phyloP scores from a whole-genome alignment of 2,888 invertebrate species.

The Helleia helle region DNA sequence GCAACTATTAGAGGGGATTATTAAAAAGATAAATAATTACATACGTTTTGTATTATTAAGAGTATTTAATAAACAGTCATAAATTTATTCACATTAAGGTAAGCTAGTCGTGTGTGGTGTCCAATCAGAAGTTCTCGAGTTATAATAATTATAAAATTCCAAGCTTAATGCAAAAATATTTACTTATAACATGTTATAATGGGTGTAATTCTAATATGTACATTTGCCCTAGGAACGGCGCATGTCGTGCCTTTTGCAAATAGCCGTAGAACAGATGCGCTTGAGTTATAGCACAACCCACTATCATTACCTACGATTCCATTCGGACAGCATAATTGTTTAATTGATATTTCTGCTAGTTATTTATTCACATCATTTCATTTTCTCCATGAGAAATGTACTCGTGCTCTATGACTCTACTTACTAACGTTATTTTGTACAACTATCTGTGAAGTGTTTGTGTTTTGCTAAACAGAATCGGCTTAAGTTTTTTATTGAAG shows the following conservation, averaged over 20 bases:
- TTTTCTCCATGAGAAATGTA: constrained; percentile 57
- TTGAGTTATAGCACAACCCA: constrained; percentile 70
- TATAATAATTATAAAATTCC: too few species aligned
- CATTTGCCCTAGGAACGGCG: constrained; percentile 14
- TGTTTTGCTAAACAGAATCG: too few species aligned
- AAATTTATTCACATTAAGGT: too few species aligned
- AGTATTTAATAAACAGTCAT: too few species aligned
- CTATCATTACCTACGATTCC: constrained; percentile 75
- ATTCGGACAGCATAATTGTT: constrained; percentile 76
- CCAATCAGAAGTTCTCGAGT: too few species aligned
- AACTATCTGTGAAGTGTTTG: too few species aligned
- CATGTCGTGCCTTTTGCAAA: constrained; percentile 69
- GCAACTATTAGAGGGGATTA: too few species aligned
- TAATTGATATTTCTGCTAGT: constrained; percentile 75
- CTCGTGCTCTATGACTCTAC: constrained; percentile 49
- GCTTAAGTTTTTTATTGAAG: too few species aligned
- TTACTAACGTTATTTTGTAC: not conserved
- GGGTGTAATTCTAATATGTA: not conserved
- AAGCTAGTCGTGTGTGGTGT: too few species aligned
- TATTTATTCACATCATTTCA: constrained; percentile 72
- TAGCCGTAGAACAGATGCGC: constrained; percentile 71
- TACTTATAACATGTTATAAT: constrained; percentile 9
- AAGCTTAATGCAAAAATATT: too few species aligned
- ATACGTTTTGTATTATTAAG: too few species aligned
- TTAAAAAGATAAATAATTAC: too few species aligned